These are phyloP conservation scores for Choristoneura rosaceana DNA, from an alignment of 2,888 invertebrate genomes.

Conservation along the genomic window DNA sequence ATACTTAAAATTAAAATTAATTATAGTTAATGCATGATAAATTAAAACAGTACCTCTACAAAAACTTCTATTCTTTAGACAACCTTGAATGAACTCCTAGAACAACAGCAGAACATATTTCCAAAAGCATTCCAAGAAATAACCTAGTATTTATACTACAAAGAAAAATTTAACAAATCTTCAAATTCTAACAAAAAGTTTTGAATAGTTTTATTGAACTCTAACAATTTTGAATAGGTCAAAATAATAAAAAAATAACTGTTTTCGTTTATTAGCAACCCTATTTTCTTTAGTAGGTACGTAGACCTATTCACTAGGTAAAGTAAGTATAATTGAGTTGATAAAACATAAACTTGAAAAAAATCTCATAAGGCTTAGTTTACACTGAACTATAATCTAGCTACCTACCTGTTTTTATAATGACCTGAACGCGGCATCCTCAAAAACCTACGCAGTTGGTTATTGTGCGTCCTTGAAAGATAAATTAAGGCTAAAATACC, in stretches of 20 bases:
- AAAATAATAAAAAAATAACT: background rate
- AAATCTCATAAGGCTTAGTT: constrained; percentile 10
- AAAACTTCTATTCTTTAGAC: too few relatives aligned
- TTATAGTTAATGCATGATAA: too few relatives aligned
- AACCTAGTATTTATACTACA: background rate
- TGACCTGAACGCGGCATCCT: constrained; percentile 37
- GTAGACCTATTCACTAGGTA: too few relatives aligned
- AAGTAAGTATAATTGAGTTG: background rate
- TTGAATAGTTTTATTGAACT: background rate
- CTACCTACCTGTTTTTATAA: constrained; percentile 32
- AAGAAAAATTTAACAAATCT: background rate
- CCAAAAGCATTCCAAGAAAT: background rate
- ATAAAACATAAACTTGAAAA: background rate
- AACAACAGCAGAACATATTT: background rate
- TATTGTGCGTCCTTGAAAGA: constrained; percentile 52
- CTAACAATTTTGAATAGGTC: background rate
- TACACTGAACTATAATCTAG: constrained; percentile 7
- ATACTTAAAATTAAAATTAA: too few relatives aligned
- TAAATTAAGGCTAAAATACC: constrained; percentile 37
- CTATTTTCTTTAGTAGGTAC: too few relatives aligned
- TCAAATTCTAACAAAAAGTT: background rate
- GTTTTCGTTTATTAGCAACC: background rate
- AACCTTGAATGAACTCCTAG: too few relatives aligned
- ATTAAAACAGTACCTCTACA: too few relatives aligned
- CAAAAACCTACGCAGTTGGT: constrained; percentile 36